Base-by-base conservation (phyloP, 2,888 invertebrate species). In the Dione vanillae region DNA sequence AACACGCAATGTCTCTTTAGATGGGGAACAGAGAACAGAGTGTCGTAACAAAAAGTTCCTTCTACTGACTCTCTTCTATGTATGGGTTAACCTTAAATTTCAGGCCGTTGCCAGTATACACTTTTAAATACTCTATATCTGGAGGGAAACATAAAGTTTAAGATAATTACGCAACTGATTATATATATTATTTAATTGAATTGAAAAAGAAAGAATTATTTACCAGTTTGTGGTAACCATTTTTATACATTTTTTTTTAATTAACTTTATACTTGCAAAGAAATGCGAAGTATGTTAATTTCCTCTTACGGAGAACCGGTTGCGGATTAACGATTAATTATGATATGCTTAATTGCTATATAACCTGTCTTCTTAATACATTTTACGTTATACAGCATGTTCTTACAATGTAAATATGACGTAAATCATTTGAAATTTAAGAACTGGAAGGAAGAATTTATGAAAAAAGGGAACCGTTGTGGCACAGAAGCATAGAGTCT, bases 241-340 rank as follows among this genome's bases (percentile, higher is more conserved):
- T 27, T 66, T 35, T 59, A 16, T 54, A 62, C 41, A 58, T 19
- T 41, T 49, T 47, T 66, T 37, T 62, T 27, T 35, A 49, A 37
- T 67, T 37, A n/a, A 16, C 20, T 64, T 20, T n/a, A 40, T 43
- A 65, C 47, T 43, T 58, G 49, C 37, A 61, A 58, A 71, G 58
- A 64, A 67, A 67, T 71, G 43, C 51, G 41, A 27, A 59, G 40
- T 71, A 70, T 70, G 59, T 70, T 54, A 59, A 71, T 56, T 59
- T 8, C 45, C 61, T 61, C 54, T 45, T 19, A 19, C 27, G 11
- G 3, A 1, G 37, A 68, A 59, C 67, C 16, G 43, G 71, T 71
- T 52, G 35, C 16, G 45, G 64, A 65, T 71, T 70, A 64, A 59
- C 54, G 19, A 64, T 62, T 58, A 56, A 67, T 51, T 71, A 58